Conservation (phyloP, 2,797 vertebrate species). For the Gambelia wislizenii region DNA sequence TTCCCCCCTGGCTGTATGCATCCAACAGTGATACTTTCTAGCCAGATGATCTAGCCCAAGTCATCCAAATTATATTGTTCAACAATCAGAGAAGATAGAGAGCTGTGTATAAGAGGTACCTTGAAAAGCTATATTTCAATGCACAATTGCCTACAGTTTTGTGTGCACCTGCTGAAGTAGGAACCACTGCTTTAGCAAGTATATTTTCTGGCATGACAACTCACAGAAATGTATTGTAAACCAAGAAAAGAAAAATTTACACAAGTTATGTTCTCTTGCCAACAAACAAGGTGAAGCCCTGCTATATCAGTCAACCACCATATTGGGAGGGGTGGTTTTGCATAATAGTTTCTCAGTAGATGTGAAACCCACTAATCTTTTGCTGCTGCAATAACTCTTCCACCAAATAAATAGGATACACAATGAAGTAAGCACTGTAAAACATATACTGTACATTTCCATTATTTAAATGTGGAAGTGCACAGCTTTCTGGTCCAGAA, state of each 20-base stretch:
- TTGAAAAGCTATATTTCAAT: slow-evolving; percentile 22
- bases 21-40: too few relatives aligned
- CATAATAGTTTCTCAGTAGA: background rate
- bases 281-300: background rate
- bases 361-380: background rate
- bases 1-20: background rate
- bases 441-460: background rate
- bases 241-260: background rate
- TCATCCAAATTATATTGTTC: background rate
- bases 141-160: slow-evolving; percentile 8
- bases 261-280: background rate
- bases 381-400: background rate
- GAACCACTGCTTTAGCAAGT: background rate
- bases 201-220: background rate
- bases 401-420: background rate
- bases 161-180: slow-evolving; percentile 14
- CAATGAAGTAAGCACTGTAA: background rate
- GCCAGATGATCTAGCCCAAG: background rate
- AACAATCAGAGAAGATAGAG: background rate
- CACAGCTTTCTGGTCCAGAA: background rate
- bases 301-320: background rate
- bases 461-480: background rate
- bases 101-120: background rate
- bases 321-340: background rate
- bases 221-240: background rate